Base-by-base conservation (phyloP, 2,888 invertebrate genomes). In the Notocelia uddmanniana region DNA sequence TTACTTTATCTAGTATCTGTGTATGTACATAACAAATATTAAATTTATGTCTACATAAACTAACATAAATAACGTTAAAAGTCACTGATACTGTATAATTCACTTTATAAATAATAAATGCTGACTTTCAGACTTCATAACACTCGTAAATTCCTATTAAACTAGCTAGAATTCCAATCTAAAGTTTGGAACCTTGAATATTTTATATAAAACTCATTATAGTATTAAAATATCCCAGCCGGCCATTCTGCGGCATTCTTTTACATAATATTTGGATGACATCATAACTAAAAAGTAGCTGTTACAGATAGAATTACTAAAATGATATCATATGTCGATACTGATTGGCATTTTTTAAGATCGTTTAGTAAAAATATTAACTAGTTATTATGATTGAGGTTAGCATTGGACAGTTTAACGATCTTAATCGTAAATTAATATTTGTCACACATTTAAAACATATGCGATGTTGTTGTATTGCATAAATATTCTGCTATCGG, bases 141-240 rank as follows among this genome's bases (percentile, higher is more conserved):
- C 63, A 54, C 52, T 64, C 54, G 21, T 64, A 64, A 64, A 64
- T 64, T 64, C 52, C 64, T 11, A 37, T 54, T 64, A 54, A 64
- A 54, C 52, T 54, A 64, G 37, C 52, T 64, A 64, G 52, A 54
- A 64, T 64, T 64, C 64, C 64, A 64, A 64, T 64, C 34, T 54
- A 64, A 64, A 64, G 50, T 64, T 64, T 23, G 52, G 34, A 54
- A 54, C 37, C 50, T 63, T 64, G 54, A 64, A 64, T 64, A 64
- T 64, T 64, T 64, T 64, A 64, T 21, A 23, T 64, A 52, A 52
- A 54, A 54, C 64, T 54, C 37, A 37, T 54, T 64, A 52, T 54
- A 37, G 52, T 54, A 23, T 37, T 21, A 37, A 23, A 54, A 62
- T 31, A 37, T 18, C 45, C 45, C n/a, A 23, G 21, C 21, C 10